Conservation (phyloP, 2,113 vertebrate species). For the Pungitius pungitius region DNA sequence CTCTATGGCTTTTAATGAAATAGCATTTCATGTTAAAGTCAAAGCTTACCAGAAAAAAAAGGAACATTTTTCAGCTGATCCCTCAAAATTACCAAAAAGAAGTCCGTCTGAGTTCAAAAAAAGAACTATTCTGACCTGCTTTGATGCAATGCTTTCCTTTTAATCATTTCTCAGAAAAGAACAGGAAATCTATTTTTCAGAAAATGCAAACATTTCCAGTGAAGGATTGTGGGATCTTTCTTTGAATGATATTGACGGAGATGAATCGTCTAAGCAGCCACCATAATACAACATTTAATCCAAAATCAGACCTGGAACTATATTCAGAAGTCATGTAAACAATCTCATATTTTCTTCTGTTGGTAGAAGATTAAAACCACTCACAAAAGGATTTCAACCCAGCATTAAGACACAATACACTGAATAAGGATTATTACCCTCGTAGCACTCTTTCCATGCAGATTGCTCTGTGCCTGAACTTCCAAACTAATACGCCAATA, state of each 20-base stretch:
- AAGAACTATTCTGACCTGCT: constrained; percentile 30
- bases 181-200: constrained; percentile 3
- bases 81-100: constrained; percentile 18
- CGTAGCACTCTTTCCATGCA: neutral
- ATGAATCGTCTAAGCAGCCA: neutral
- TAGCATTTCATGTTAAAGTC: constrained; percentile 36
- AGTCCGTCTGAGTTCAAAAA: constrained; percentile 7
- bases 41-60: constrained; percentile 19
- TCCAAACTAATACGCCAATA: neutral
- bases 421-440: neutral
- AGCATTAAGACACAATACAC: neutral
- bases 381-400: neutral
- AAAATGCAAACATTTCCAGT: constrained; percentile 17
- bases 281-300: constrained; percentile 1
- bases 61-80: constrained; percentile 18
- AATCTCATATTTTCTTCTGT: neutral
- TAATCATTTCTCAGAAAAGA: neutral
- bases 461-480: constrained; percentile 2
- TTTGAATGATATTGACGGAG: constrained; percentile 8
- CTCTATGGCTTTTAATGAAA: constrained; percentile 40
- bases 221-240: constrained; percentile 19
- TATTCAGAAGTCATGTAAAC: neutral
- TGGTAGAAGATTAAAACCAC: neutral
- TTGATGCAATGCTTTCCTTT: constrained; percentile 29
- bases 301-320: constrained; percentile 6